Evolutionary conservation across 2,113 vertebrate genomes (phyloP), one percentile per base, ranked within the genome.

Genomic region (Solea solea): DNA sequence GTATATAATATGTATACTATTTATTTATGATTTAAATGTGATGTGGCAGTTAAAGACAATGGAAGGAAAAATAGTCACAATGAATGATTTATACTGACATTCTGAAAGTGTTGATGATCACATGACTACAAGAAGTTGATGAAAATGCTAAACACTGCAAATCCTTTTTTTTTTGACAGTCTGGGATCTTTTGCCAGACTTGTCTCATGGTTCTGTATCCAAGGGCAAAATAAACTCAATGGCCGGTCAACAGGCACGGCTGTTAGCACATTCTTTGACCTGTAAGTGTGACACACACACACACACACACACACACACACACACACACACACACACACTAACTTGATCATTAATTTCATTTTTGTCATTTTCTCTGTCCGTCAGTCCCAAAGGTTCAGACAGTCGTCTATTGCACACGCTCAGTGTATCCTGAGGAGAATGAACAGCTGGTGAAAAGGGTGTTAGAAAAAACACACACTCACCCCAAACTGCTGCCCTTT

Each of bases 371-470:
- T 64, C 9, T 67, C 49, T 67, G 4, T 75, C 53, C 82, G 74
- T 51, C 77, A 99, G 97, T 98, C 93, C 70, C 90, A 39, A 95
- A 94, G 90, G 95, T 94, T 57, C 93, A 95, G 90, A 93, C 93
- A 1, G 87, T 97, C 87, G 93, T 99, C 71, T 98, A 99, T 89
- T 95, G 95, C 85, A 98, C 97, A 39, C 96, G 95, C 78, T 99
- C 97, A 1, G 55, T 95, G 80, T 95, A 94, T 79, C 83, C 90
- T 3, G 94, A 99, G 87, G 96, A 99, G 93, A 98, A 98, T 8
- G 96, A 98, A 88, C 81, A 73, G 57, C 92, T 98, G 55, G 92
- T 98, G 80, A 90, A 90, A 57, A 94, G 94, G 86, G 95, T 95
- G 40, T 87, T 98, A 64, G 92, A 93, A 50, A 93, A 90, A 67